These are phyloP conservation scores for Propithecus deckenii DNA, from an alignment of 2,797 vertebrate species.

Conservation along the genomic window DNA sequence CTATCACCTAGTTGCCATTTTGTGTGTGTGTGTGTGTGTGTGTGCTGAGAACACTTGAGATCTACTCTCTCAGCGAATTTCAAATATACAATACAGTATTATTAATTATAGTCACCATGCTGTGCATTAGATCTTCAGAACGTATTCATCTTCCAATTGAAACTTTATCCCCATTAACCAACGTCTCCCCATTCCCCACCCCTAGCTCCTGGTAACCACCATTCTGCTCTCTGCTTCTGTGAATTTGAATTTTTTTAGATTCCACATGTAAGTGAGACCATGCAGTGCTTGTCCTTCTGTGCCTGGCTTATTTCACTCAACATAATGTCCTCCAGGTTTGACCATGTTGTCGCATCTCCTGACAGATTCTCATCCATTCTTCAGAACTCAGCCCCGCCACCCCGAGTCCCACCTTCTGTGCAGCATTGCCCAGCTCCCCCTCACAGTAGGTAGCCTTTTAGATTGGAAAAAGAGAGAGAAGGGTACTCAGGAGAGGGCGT, in stretches of 20 bases:
- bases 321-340: rapidly evolving
- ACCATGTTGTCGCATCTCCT: rapidly evolving
- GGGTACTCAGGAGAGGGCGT: neutral
- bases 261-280: neutral
- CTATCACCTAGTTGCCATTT: neutral
- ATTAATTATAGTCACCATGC: too few relatives aligned
- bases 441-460: neutral
- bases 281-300: neutral
- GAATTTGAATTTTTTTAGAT: neutral
- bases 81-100: neutral
- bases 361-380: neutral
- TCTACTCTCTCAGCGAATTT: neutral
- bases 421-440: neutral
- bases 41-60: neutral
- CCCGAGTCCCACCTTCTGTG: too few relatives aligned
- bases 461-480: neutral
- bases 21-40: neutral
- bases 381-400: neutral
- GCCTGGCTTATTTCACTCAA: neutral
- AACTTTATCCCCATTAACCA: neutral
- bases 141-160: neutral
- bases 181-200: neutral
- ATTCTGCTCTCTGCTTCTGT: neutral
- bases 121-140: neutral
- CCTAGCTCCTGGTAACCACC: too few relatives aligned